Conservation (phyloP, 2,113 vertebrate species). For the Tragelaphus strepsiceros region DNA sequence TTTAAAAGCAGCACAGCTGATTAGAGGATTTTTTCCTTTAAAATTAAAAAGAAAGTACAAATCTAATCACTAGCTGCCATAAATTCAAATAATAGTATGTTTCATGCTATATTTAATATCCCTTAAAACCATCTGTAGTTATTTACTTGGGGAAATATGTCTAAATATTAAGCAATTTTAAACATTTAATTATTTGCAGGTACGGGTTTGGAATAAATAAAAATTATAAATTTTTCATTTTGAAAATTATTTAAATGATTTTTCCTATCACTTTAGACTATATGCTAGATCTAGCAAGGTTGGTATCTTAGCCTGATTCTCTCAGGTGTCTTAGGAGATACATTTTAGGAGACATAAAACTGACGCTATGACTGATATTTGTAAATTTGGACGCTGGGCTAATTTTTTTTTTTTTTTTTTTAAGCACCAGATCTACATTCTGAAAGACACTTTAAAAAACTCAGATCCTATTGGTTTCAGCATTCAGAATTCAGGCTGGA, state of each 20-base stretch:
- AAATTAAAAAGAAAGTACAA: conserved; percentile 20
- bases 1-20: conserved; percentile 7
- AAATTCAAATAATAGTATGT: not conserved
- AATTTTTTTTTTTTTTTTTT: not conserved
- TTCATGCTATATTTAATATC: not conserved
- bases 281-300: not conserved
- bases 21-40: not conserved
- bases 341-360: not conserved
- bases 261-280: not conserved
- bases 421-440: not conserved
- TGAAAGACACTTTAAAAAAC: not conserved
- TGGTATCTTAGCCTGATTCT: not conserved
- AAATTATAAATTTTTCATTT: not conserved
- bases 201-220: not conserved
- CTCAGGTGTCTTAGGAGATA: not conserved
- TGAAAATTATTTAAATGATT: not conserved
- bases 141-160: not conserved
- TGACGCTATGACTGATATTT: not conserved
- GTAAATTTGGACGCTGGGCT: not conserved
- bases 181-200: not conserved
- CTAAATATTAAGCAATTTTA: not conserved
- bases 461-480: not conserved
- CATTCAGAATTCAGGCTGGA: rapidly evolving
- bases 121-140: not conserved
- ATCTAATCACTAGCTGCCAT: not conserved